Percentiles rank a stretch among this genome's conserved stretches.
Conservation (phyloP, 64 coral and sea anemone species). For the Stylophora pistillata region DNA sequence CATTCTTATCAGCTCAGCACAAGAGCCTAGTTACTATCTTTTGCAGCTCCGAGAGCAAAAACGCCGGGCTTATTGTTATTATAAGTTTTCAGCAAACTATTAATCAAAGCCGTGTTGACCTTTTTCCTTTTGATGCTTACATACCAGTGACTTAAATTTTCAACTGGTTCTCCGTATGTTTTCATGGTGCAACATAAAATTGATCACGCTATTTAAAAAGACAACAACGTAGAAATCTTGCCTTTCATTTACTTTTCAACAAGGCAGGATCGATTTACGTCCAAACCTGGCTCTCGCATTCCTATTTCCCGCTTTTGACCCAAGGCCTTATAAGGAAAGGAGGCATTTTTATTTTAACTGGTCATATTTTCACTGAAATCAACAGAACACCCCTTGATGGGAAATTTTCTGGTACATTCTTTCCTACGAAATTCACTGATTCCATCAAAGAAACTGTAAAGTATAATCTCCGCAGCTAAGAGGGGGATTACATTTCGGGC, state of each 20-base stretch:
- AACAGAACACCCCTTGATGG: background rate
- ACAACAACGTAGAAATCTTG: constrained; percentile 1
- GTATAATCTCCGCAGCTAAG: no score
- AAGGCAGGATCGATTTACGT: constrained; percentile 3
- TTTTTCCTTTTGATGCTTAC: background rate
- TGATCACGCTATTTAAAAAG: background rate
- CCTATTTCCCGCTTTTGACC: constrained; percentile 15
- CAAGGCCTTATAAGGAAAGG: constrained; percentile 1
- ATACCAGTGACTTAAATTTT: background rate
- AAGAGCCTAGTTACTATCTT: background rate
- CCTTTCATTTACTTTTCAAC: constrained; percentile 6
- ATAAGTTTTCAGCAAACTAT: background rate
- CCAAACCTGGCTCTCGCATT: background rate
- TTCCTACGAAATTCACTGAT: no score
- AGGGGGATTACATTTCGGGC: no score
- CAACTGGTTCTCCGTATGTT: background rate
- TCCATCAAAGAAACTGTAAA: no score
- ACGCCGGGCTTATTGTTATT: background rate
- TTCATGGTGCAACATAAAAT: background rate
- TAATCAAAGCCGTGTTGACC: background rate
- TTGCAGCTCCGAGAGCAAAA: background rate
- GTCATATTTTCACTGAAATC: background rate
- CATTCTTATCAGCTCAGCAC: background rate
- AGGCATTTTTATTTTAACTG: background rate
- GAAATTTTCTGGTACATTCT: background rate